Evolutionary conservation across 2,797 vertebrate species (phyloP).

Genomic region (Chiropotes sagulatus): DNA sequence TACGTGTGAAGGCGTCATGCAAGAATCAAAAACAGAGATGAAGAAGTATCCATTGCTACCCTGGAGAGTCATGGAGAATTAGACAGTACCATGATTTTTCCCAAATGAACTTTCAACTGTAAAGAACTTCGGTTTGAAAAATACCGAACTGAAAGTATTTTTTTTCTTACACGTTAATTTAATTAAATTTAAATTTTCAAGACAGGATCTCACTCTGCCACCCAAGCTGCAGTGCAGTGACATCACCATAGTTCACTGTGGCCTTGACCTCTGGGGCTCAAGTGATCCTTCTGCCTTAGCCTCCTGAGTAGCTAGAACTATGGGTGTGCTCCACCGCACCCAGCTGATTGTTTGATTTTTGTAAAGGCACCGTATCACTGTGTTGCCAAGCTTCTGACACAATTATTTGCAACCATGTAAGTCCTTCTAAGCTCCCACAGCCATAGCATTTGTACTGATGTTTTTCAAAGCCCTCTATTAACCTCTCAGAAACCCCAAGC

Average conservation of each 20-base stretch:
- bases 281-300: too few species aligned
- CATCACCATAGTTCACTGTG: too few species aligned
- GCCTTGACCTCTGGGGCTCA: too few species aligned
- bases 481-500: too few species aligned
- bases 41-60: too few species aligned
- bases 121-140: not conserved
- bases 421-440: not conserved
- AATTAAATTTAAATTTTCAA: too few species aligned
- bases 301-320: too few species aligned
- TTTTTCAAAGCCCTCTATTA: not conserved
- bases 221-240: too few species aligned
- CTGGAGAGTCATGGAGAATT: not conserved
- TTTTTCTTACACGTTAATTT: too few species aligned
- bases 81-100: not conserved
- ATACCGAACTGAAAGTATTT: not conserved
- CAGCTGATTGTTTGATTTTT: too few species aligned
- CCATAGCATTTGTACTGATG: not conserved
- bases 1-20: rapidly evolving
- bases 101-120: not conserved
- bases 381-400: not conserved
- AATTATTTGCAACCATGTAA: not conserved
- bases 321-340: too few species aligned
- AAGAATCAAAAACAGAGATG: not conserved
- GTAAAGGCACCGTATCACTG: not conserved
- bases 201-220: too few species aligned